Conservation (phyloP, 2,888 invertebrate genomes). For the Eugnorisma glareosa region DNA sequence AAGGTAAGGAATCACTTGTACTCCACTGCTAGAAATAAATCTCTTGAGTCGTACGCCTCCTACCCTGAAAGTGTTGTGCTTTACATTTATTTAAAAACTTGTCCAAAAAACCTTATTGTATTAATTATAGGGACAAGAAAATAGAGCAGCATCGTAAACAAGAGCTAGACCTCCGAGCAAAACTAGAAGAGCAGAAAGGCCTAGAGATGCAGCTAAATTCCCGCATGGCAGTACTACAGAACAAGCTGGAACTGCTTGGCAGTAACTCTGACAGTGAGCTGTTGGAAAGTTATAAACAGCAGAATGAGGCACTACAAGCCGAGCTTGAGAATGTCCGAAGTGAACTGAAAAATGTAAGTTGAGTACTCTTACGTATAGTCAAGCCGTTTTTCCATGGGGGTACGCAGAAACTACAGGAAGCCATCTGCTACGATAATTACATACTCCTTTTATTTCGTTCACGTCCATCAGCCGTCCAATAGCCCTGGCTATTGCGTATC, state of each 20-base stretch:
- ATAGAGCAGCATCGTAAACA: constrained; percentile 84
- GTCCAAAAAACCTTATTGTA: too few relatives aligned
- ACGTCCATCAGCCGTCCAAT: too few relatives aligned
- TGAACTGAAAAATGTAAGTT: constrained; percentile 82
- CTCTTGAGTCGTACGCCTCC: neutral
- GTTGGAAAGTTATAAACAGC: constrained; percentile 80
- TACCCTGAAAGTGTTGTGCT: neutral
- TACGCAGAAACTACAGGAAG: neutral
- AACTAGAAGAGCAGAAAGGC: constrained; percentile 84
- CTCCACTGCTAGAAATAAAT: too few relatives aligned
- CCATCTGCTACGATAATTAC: neutral
- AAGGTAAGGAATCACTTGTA: constrained; percentile 69
- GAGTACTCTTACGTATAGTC: neutral
- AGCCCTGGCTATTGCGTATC: too few relatives aligned
- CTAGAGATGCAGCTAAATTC: constrained; percentile 85
- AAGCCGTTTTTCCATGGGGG: neutral
- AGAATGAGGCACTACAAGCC: constrained; percentile 80
- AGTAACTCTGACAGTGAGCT: constrained; percentile 79
- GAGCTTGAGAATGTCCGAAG: constrained; percentile 80
- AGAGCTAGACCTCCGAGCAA: constrained; percentile 81
- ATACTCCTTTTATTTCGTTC: too few relatives aligned
- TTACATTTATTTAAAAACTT: neutral
- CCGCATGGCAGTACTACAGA: constrained; percentile 82
- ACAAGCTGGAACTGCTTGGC: constrained; percentile 81
- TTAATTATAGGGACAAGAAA: constrained; percentile 80